A percentile compares a stretch with the other conserved stretches of the same genome.
Evolutionary conservation across 1,140 invertebrate species (phyloP).

Genomic region (Trachymyrmex cornetzi): DNA sequence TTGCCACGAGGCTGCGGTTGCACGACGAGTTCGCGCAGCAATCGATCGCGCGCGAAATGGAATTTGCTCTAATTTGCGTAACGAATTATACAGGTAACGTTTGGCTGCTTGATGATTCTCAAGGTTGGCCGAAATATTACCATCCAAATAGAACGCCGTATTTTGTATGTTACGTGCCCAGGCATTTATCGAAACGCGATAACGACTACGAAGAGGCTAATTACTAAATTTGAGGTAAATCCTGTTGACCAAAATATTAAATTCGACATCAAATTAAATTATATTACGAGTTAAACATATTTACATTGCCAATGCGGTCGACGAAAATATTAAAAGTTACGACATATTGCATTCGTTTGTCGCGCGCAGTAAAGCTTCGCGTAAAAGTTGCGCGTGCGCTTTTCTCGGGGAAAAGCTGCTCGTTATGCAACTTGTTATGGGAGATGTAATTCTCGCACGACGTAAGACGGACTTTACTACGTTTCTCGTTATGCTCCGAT

Average conservation of each 20-base stretch:
- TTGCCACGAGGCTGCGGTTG: slow-evolving; percentile 29
- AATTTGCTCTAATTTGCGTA: slow-evolving; percentile 32
- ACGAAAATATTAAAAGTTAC: slow-evolving; percentile 4
- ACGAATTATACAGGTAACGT: slow-evolving; percentile 1
- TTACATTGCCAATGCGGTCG: neutral
- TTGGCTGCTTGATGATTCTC: neutral
- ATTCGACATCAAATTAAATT: neutral
- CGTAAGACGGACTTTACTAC: slow-evolving; percentile 2
- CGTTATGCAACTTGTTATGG: slow-evolving; percentile 55
- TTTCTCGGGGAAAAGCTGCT: slow-evolving; percentile 24
- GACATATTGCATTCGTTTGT: neutral
- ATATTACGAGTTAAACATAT: neutral
- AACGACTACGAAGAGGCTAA: neutral
- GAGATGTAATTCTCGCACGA: slow-evolving; percentile 34
- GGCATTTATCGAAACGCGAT: neutral
- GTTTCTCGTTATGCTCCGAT: slow-evolving; percentile 18
- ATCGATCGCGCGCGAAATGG: slow-evolving; percentile 25
- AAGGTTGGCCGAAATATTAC: neutral
- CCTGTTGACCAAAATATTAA: neutral
- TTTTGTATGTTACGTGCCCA: too few relatives aligned
- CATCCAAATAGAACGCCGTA: neutral
- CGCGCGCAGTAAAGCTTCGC: neutral
- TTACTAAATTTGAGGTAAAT: neutral
- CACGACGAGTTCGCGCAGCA: slow-evolving; percentile 6
- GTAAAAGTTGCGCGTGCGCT: slow-evolving; percentile 15